Conservation (phyloP, 2,113 vertebrate species). For the Triplophysa siluroides region DNA sequence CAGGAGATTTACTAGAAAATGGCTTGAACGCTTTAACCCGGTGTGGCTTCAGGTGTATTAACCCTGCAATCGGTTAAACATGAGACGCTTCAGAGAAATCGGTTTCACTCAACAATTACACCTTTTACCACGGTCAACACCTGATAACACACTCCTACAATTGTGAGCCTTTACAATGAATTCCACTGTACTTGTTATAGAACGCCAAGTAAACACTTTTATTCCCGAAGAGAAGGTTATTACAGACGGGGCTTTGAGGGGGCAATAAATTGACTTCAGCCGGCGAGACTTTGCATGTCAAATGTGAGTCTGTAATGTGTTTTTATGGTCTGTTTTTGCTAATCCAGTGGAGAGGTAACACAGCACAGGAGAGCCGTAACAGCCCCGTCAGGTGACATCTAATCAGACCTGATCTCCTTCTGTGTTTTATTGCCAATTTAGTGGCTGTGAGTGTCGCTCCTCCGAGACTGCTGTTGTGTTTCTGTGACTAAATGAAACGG, state of each 20-base stretch:
- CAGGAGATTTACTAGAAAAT: too few species aligned
- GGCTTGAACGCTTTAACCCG: neutral
- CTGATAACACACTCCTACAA: neutral
- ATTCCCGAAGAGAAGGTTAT: neutral
- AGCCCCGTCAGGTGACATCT: conserved; percentile 27
- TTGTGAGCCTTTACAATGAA: neutral
- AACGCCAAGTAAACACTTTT: neutral
- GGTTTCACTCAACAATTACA: neutral
- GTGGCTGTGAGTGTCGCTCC: neutral
- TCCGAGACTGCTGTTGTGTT: neutral
- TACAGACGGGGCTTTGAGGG: neutral
- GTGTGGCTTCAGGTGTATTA: neutral
- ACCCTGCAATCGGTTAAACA: neutral
- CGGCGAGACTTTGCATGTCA: conserved; percentile 25
- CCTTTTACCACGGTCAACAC: neutral
- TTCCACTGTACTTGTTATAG: neutral
- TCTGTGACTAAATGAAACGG: conserved; percentile 5
- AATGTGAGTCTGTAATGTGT: neutral
- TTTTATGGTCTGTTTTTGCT: conserved; percentile 37
- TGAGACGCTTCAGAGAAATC: neutral
- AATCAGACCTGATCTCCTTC: conserved; percentile 25
- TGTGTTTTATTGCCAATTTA: conserved; percentile 31
- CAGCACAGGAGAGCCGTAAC: conserved; percentile 22
- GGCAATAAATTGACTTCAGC: conserved; percentile 7
- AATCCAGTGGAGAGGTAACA: conserved; percentile 28